Base-by-base conservation (phyloP, 2,797 vertebrate genomes). In the Gadopsis bispinosus region DNA sequence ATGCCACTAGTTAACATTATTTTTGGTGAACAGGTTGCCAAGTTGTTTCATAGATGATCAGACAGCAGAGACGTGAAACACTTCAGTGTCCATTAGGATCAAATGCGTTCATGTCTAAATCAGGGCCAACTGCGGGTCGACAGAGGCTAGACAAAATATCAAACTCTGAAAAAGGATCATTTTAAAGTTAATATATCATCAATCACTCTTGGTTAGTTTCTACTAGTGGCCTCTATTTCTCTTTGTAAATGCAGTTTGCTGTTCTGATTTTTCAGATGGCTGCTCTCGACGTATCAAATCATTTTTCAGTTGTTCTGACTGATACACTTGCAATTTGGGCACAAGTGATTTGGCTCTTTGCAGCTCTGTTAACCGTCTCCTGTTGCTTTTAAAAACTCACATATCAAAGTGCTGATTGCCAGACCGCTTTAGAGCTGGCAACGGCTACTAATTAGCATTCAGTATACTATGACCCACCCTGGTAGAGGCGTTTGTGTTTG, bases 1-100 rank as follows among this genome's bases (percentile, higher is more conserved):
- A 81, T 58, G 72, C 35, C 68, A 83, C 17, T 55, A 55, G 71
- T 79, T 75, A 69, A 76, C 33, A 10, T 70, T 56, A 73, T 75
- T 61, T 61, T 39, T 37, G 19, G 54, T 60, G 54, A 37, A 71
- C 10, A 33, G 61, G 81, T 78, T 86, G 84, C 78, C 80, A 75
- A 73, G 71, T 22, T 59, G 55, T 73, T 84, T 81, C 62, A 77
- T 10, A 33, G 58, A 56, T 47, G 29, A 72, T 33, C 14, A 69
- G 76, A 72, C 56, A 73, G 71, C 26, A 31, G 73, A 54, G 53
- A 65, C 64, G 62, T 60, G 60, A 79, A 58, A 66, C 70, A 72
- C 45, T n/a, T 72, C 19, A 48, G 39, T 43, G 69, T 76, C 73
- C 53, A 31, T 71, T 55, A 39, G 50, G 72, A 83, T 85, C 41